These are phyloP conservation scores for Typhlomys cinereus DNA, from an alignment of 2,113 vertebrate species.

Conservation along the genomic window DNA sequence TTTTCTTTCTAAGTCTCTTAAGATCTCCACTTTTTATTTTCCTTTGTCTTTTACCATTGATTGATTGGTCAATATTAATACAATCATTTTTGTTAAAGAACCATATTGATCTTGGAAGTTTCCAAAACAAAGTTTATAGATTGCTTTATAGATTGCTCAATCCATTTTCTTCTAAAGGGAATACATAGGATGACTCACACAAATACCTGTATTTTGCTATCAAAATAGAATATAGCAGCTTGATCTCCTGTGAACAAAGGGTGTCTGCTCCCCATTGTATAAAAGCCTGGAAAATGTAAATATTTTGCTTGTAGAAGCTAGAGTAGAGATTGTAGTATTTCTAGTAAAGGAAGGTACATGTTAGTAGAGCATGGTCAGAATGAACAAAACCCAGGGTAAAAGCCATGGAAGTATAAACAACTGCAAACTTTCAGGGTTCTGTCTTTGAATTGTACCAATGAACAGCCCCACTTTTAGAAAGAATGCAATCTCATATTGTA, in stretches of 20 bases:
- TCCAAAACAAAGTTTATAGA: neutral
- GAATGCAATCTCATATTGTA: neutral
- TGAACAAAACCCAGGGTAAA: neutral
- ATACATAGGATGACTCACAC: neutral
- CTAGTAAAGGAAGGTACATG: neutral
- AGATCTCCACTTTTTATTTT: neutral
- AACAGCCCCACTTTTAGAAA: neutral
- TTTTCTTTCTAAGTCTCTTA: neutral
- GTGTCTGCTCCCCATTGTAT: neutral
- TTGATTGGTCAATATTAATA: neutral
- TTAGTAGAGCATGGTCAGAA: neutral
- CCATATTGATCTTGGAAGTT: conserved; percentile 9
- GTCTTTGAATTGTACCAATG: neutral
- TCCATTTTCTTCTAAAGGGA: neutral
- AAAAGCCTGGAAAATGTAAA: neutral
- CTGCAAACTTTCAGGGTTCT: neutral
- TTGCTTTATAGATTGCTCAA: neutral
- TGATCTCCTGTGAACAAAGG: neutral
- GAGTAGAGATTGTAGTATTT: neutral
- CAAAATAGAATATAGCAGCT: neutral
- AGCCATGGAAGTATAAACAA: neutral
- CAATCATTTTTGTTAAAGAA: conserved; percentile 3
- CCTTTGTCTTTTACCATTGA: neutral
- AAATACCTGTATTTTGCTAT: neutral
- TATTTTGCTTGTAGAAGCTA: neutral